Conservation (phyloP, 2,797 vertebrate species). For the Agapornis canus region DNA sequence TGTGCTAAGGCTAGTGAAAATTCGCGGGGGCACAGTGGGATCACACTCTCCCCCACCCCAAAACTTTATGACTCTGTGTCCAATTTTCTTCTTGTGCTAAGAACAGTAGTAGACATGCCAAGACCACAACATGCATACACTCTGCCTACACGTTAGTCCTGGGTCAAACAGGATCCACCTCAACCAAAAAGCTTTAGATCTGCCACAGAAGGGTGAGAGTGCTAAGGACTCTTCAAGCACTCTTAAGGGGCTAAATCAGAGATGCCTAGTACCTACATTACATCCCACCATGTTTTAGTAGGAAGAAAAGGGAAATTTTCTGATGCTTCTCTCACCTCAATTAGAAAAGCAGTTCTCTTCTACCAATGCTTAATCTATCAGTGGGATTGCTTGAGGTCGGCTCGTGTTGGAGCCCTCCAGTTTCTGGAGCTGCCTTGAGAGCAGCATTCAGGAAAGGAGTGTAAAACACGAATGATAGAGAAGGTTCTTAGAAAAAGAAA, state of each 20-base stretch:
- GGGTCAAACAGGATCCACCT: background rate
- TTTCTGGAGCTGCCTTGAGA: background rate
- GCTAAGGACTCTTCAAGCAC: background rate
- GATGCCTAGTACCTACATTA: background rate
- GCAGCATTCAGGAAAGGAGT: background rate
- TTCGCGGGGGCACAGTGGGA: background rate
- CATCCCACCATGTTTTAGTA: background rate
- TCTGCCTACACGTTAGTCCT: background rate
- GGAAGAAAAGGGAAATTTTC: background rate
- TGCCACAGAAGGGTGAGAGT: background rate
- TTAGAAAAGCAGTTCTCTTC: background rate
- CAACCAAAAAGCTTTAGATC: background rate
- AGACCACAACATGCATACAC: background rate
- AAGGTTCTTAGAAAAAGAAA: background rate
- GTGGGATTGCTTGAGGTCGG: background rate
- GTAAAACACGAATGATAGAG: background rate
- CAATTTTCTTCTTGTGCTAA: background rate
- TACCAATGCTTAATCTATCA: background rate
- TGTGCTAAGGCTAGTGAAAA: background rate
- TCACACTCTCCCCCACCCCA: background rate
- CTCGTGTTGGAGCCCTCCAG: background rate
- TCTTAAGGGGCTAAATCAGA: background rate
- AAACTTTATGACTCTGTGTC: background rate
- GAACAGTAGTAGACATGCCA: background rate
- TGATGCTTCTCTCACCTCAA: background rate